Percentiles rank a stretch among this genome's conserved stretches.
Evolutionary conservation across 2,888 invertebrate species (phyloP).

Genomic region (Willowsia nigromaculata): DNA sequence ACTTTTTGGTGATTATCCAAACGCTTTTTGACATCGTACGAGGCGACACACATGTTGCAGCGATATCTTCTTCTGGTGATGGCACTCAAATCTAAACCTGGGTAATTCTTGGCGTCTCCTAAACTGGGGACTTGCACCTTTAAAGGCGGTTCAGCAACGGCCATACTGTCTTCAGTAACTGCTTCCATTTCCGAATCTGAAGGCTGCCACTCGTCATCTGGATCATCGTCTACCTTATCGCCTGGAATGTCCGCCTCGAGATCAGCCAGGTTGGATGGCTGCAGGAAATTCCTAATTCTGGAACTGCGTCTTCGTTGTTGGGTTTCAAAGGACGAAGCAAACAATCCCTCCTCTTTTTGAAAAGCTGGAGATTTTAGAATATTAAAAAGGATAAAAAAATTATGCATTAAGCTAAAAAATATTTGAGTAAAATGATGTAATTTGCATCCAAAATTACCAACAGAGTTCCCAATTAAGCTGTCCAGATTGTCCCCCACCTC

Average conservation of each 20-base stretch:
- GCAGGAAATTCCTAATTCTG: neutral
- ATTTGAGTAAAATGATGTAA: neutral
- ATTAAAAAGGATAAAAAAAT: neutral
- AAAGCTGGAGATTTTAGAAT: neutral
- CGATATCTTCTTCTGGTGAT: neutral
- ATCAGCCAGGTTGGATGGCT: neutral
- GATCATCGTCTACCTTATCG: neutral
- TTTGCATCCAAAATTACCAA: neutral
- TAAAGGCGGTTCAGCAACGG: neutral
- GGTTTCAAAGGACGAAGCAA: neutral
- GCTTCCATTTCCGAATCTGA: no score
- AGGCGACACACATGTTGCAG: neutral
- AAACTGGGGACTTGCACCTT: neutral
- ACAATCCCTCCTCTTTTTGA: neutral
- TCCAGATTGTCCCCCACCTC: neutral
- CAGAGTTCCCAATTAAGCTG: neutral
- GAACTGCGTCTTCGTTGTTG: neutral
- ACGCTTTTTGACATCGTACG: neutral
- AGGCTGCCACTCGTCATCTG: neutral
- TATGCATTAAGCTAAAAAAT: neutral
- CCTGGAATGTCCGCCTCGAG: neutral
- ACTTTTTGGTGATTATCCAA: neutral
- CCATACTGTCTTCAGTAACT: no score
- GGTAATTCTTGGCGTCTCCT: neutral
- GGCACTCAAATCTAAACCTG: neutral